Evolutionary conservation across 2,888 invertebrate genomes (phyloP), one percentile per base, ranked within the genome.

Genomic region (Halictus ligatus): DNA sequence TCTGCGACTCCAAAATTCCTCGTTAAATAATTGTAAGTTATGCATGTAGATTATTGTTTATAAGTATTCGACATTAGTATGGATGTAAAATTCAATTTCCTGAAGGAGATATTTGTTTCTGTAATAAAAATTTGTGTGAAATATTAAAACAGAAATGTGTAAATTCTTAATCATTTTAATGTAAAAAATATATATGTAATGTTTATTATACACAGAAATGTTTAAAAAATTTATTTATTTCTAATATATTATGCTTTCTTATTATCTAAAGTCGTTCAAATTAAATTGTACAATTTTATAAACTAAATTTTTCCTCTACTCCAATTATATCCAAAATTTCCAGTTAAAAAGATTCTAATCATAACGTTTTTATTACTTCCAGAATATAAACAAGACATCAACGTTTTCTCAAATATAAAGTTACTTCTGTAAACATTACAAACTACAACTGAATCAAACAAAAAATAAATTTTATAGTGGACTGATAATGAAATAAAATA

Each of bases 101-200:
- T 77, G 71, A 91, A 92, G 90, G 90, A 92, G 89, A 86, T 29
- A 18, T 89, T 89, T 88, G 84, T 88, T 92, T 92, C 83, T 89
- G 86, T 91, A 87, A 90, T 88, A 83, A 86, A 80, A 83, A 40
- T 46, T 64, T 69, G 5, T 50, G 64, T 21, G n/a, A 75, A 76
- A 46, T 46, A 64, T 46, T 7, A 3, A 64, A 46, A 46, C 3
- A 1, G 43, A 12, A 29, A 64, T 46, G 2, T 46, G 8, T 72
- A 46, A 18, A 67, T 67, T 29, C 35, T 10, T 69, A 21, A 18
- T 69, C 12, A 40, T 69, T 43, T n/a, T 40, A 43, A 60, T 40
- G 6, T 40, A 40, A 69, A 10, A 40, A 40, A 40, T 18, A 35
- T 29, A 29, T 15, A 18, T 64, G 64, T 15, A 64, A 15, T 25